A percentile compares a stretch with the other conserved stretches of the same genome.
phyloP scores from a whole-genome alignment of 2,113 vertebrate genomes.

The Syrmaticus mikado region DNA sequence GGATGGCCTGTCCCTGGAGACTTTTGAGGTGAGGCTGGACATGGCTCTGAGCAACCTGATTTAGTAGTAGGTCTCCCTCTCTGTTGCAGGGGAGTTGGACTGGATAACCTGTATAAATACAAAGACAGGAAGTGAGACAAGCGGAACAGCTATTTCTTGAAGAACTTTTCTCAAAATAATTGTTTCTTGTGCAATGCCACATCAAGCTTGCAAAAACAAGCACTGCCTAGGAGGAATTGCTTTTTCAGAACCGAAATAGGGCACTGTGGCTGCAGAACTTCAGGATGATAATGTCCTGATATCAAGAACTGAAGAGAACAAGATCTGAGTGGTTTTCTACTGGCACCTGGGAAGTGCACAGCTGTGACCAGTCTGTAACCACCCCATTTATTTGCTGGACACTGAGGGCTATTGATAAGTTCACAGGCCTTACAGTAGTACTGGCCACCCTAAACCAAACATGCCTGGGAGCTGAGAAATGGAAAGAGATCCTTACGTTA shows the following conservation, averaged over 20 bases:
- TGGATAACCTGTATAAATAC: neutral
- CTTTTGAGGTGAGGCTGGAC: too few species aligned
- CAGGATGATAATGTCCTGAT: neutral
- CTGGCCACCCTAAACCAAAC: neutral
- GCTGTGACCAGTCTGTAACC: neutral
- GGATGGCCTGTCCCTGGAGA: too few species aligned
- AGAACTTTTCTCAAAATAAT: neutral
- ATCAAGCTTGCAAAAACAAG: neutral
- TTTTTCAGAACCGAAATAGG: neutral
- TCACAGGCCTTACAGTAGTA: neutral
- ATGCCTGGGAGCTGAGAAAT: neutral
- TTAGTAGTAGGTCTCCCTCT: too few species aligned
- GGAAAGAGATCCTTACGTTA: neutral
- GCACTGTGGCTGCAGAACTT: neutral
- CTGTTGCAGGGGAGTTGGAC: too few species aligned
- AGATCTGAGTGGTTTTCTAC: neutral
- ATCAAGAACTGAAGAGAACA: neutral
- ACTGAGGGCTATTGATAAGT: neutral
- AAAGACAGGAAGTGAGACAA: neutral
- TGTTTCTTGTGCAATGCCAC: neutral
- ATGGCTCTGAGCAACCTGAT: too few species aligned
- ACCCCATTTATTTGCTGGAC: neutral
- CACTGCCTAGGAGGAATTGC: neutral
- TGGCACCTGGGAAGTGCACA: neutral
- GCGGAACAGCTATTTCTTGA: neutral